Conservation (phyloP, 2,888 invertebrate species). For the Leucophora obtusa region DNA sequence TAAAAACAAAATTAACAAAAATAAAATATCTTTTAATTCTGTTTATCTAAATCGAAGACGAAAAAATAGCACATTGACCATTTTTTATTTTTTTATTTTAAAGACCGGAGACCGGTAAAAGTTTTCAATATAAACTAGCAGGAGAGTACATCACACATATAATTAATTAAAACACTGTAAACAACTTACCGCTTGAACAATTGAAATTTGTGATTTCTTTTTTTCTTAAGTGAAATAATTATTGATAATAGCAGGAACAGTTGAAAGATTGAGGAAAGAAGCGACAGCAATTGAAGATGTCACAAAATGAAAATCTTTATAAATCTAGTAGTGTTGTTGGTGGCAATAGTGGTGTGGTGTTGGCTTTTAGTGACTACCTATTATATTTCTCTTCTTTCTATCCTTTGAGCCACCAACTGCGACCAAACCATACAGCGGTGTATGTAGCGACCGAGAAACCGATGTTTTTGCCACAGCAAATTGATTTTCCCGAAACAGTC, state of each 20-base stretch:
- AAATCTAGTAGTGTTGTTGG: conserved; percentile 28
- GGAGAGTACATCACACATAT: conserved; percentile 2
- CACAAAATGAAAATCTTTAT: conserved; percentile 14
- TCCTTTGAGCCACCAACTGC: conserved; percentile 12
- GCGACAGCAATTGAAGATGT: conserved; percentile 3
- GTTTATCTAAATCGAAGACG: conserved; percentile 17
- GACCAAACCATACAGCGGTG: conserved; percentile 3
- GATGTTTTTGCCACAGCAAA: conserved; percentile 34
- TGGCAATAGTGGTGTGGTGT: conserved; percentile 24
- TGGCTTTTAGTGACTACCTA: background rate
- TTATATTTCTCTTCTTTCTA: conserved; percentile 11
- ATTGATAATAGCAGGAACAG: conserved; percentile 4
- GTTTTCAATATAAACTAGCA: background rate
- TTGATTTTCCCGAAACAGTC: conserved; percentile 47
- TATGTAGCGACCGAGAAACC: conserved; percentile 12
- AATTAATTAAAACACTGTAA: too few relatives aligned
- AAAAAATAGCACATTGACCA: conserved; percentile 36
- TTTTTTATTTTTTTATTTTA: conserved; percentile 15
- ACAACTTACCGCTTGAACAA: too few relatives aligned
- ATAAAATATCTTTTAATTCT: conserved; percentile 12
- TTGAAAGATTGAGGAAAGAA: conserved; percentile 8
- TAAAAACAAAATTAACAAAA: conserved; percentile 30
- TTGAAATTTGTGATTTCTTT: too few relatives aligned
- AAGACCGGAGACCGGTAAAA: conserved; percentile 42
- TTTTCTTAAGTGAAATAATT: background rate